Evolutionary conservation across 2,113 vertebrate genomes (phyloP).

Genomic region (Phoxinus phoxinus): DNA sequence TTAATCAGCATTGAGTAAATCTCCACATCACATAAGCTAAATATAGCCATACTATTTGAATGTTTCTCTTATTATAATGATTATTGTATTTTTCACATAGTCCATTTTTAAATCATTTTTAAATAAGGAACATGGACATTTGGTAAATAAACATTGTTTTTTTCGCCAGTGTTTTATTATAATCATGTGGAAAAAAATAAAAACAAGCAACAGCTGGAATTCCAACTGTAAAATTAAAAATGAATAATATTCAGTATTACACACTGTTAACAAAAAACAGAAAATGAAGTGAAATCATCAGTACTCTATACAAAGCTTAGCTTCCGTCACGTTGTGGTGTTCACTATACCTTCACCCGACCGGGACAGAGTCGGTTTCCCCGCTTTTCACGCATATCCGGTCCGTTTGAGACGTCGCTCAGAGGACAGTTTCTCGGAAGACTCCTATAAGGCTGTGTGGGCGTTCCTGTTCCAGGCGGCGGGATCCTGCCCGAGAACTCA

Average conservation of each 20-base stretch:
- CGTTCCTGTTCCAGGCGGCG: constrained; percentile 62
- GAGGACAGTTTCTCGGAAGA: constrained; percentile 82
- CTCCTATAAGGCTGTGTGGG: constrained; percentile 79
- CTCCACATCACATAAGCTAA: not conserved
- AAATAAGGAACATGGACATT: not conserved
- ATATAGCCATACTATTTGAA: not conserved
- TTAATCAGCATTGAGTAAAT: not conserved
- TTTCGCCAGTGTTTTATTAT: constrained; percentile 27
- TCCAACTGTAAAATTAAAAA: not conserved
- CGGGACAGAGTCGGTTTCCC: not conserved
- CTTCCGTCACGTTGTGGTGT: not conserved
- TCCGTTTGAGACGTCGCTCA: constrained; percentile 61
- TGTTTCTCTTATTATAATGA: not conserved
- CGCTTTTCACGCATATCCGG: not conserved
- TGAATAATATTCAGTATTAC: not conserved
- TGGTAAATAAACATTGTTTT: constrained; percentile 8
- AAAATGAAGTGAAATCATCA: not conserved
- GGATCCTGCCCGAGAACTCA: constrained; percentile 56
- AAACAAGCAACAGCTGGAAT: not conserved
- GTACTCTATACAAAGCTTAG: not conserved
- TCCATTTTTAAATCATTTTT: not conserved
- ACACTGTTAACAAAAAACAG: not conserved
- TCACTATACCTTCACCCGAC: no score
- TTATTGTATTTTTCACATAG: not conserved
- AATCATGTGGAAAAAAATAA: constrained; percentile 19